Conservation (phyloP, 1,140 invertebrate genomes). For the Papilio helenus region DNA sequence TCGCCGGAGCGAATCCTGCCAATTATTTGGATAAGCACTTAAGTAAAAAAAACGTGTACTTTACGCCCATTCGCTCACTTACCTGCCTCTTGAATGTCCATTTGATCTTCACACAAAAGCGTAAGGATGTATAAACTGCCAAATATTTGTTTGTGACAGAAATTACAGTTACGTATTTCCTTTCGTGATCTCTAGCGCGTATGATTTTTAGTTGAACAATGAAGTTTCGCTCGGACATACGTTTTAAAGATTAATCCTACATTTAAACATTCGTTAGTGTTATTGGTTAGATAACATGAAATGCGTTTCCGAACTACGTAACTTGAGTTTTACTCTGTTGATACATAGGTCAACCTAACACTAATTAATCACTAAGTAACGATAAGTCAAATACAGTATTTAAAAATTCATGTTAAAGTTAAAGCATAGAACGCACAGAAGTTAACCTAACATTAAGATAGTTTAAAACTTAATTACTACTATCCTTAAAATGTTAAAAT, state of each 20-base stretch:
- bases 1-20: constrained; percentile 62
- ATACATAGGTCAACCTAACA: no score
- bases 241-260: constrained; percentile 29
- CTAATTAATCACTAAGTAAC: no score
- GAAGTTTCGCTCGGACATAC: constrained; percentile 45
- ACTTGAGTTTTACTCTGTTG: no score
- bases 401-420: neutral
- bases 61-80: constrained; percentile 55
- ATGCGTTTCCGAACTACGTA: no score
- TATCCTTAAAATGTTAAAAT: neutral
- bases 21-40: constrained; percentile 57
- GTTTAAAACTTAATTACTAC: no score
- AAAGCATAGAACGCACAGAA: neutral
- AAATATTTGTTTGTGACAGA: constrained; percentile 65
- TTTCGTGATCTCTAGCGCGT: constrained; percentile 55
- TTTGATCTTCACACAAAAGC: constrained; percentile 65
- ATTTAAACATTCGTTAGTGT: no score
- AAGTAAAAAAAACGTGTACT: constrained; percentile 48
- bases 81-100: constrained; percentile 65
- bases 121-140: constrained; percentile 54
- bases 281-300: no score
- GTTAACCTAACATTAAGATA: neutral
- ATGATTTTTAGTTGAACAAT: constrained; percentile 47
- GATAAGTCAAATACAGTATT: neutral
- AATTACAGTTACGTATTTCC: constrained; percentile 62